Evolutionary conservation across 1,140 invertebrate species (phyloP).

Genomic region (Lycorma delicatula): DNA sequence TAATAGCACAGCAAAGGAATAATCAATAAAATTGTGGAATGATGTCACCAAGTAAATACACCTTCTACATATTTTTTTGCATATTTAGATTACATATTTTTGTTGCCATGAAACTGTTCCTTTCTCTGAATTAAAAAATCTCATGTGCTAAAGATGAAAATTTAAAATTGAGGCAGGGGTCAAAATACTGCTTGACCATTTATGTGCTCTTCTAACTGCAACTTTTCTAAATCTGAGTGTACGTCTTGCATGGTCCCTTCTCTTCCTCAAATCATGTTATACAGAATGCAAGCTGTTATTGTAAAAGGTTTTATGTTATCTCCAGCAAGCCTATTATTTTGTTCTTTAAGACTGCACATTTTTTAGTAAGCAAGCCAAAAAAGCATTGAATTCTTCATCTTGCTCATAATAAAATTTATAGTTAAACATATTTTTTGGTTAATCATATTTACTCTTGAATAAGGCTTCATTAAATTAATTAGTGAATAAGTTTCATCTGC

Average conservation of each 20-base stretch:
- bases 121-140: neutral
- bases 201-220: neutral
- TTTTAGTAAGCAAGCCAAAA: neutral
- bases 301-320: neutral
- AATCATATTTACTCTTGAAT: neutral
- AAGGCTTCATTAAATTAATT: neutral
- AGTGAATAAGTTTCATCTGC: neutral
- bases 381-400: neutral
- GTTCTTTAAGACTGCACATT: neutral
- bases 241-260: neutral
- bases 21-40: neutral
- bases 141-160: neutral
- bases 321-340: neutral
- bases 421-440: neutral
- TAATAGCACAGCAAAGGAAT: neutral
- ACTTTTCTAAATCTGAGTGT: neutral
- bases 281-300: neutral
- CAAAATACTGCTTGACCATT: neutral
- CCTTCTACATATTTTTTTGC: neutral
- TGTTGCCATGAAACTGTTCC: neutral
- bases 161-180: neutral
- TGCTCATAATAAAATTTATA: neutral
- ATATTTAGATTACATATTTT: neutral
- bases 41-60: neutral
- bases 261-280: constrained; percentile 1